Evolutionary conservation across 1,140 invertebrate species (phyloP), one percentile per base, ranked within the genome.

Genomic region (Drosophila carrolli): DNA sequence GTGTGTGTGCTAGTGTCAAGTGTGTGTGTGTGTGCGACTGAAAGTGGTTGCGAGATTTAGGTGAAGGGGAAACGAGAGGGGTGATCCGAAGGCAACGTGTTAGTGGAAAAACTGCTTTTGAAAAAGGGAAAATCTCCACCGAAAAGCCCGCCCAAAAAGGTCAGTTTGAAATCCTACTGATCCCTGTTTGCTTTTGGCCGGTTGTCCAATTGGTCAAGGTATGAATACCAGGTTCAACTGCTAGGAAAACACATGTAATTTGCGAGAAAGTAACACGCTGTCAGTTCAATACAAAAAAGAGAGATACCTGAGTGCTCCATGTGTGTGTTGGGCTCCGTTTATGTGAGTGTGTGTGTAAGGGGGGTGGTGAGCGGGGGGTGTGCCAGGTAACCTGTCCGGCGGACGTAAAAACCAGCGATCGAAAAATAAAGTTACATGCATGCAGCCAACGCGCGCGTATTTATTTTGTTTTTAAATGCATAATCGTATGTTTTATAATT

Each of bases 201-300:
- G 37, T 40, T 43, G 32, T 41, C 37, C 11, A 19, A 44, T 76
- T 38, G 72, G 48, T 16, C n/a, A 32, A 38, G 19, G 10, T 58
- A 57, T 57, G 6, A 19, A 41, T 53, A 40, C 40, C 23, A n/a
- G 29, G 32, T 14, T 51, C 9, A n/a, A 35, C 67, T 63, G 75
- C 70, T 59, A 73, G 62, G 40, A 90, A 88, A 89, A 89, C 85
- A 89, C 84, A 89, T 89, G 84, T 89, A 89, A 89, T 90, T 84
- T 63, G 80, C 85, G 85, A 90, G 84, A 89, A 89, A 89, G 84
- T 89, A 89, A 89, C 84, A 89, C 84, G 84, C 84, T 89, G 84
- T 90, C 84, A 89, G 75, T 85, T 85, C 67, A 65, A 68, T 37
- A 65, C 62, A 82, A 78, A 65, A 62, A 65, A 53, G 58, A 63